phyloP scores from a whole-genome alignment of 2,113 vertebrate genomes.

The Psephotus haematonotus region DNA sequence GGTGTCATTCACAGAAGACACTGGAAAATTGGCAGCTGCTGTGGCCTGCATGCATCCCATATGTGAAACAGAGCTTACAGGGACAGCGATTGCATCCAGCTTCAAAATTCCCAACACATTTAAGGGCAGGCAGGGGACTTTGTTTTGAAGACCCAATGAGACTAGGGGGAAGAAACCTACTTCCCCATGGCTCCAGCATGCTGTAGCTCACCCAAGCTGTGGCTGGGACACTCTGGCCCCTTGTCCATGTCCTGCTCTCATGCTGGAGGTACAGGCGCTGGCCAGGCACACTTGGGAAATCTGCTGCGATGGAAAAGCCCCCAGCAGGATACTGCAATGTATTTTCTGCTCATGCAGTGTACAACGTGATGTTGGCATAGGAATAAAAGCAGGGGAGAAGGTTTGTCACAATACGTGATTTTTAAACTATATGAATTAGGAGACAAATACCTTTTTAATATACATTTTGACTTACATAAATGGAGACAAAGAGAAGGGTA shows the following conservation, averaged over 20 bases:
- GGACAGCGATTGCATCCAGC: background rate
- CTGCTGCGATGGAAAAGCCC: background rate
- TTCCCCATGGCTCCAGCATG: background rate
- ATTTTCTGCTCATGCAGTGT: background rate
- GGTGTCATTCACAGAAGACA: background rate
- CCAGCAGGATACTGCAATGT: background rate
- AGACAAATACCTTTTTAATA: background rate
- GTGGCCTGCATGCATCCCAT: background rate
- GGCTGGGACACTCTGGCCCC: background rate
- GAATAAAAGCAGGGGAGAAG: background rate
- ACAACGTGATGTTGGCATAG: background rate
- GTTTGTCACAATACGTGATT: background rate
- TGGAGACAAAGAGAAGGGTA: background rate
- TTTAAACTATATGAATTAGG: background rate
- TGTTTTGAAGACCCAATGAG: background rate
- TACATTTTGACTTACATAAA: background rate
- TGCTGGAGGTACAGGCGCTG: background rate
- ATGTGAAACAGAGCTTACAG: background rate
- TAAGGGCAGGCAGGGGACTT: background rate
- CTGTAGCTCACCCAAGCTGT: rapidly evolving
- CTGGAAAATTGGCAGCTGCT: background rate
- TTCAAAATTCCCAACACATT: background rate
- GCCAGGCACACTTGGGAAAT: rapidly evolving
- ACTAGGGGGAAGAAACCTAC: background rate
- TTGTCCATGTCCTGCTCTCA: rapidly evolving